These are phyloP conservation scores for Synanthedon andrenaeformis DNA, from an alignment of 2,888 invertebrate genomes.

Conservation along the genomic window DNA sequence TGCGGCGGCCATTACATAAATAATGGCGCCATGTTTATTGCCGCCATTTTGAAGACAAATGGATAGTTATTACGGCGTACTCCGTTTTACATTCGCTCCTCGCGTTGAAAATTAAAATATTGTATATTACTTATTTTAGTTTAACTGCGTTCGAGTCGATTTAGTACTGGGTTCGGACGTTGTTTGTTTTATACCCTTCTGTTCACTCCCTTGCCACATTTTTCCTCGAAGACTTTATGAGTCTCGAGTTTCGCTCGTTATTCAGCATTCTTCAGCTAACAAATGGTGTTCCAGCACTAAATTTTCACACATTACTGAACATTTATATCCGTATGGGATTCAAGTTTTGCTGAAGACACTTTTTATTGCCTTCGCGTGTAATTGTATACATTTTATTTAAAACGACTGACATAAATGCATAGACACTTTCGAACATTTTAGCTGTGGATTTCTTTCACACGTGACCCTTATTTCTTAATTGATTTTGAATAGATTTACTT, in stretches of 20 bases:
- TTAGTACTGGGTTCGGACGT: slow-evolving; percentile 31
- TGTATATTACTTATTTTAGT: slow-evolving; percentile 62
- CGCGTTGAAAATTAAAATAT: slow-evolving; percentile 67
- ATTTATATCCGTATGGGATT: slow-evolving; percentile 1
- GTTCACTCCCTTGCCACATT: slow-evolving; percentile 5
- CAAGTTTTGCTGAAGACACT: background rate
- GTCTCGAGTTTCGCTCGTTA: slow-evolving; percentile 21
- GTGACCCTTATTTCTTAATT: no score
- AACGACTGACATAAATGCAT: background rate
- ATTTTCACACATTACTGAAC: slow-evolving; percentile 39
- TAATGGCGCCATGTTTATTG: slow-evolving; percentile 68
- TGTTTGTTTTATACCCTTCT: slow-evolving; percentile 28
- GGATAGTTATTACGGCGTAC: slow-evolving; percentile 67
- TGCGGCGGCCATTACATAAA: slow-evolving; percentile 65
- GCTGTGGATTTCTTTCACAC: no score
- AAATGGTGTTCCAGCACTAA: slow-evolving; percentile 27
- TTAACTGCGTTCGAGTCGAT: slow-evolving; percentile 61
- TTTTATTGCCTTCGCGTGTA: background rate
- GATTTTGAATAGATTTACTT: no score
- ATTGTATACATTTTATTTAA: background rate
- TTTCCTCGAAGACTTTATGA: slow-evolving; percentile 17
- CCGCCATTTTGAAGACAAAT: slow-evolving; percentile 70
- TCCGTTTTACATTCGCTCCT: slow-evolving; percentile 64
- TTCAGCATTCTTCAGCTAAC: slow-evolving; percentile 24
- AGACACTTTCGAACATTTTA: no score